Base-by-base conservation (phyloP, 2,888 invertebrate genomes). In the Tetrapedia diversipes region DNA sequence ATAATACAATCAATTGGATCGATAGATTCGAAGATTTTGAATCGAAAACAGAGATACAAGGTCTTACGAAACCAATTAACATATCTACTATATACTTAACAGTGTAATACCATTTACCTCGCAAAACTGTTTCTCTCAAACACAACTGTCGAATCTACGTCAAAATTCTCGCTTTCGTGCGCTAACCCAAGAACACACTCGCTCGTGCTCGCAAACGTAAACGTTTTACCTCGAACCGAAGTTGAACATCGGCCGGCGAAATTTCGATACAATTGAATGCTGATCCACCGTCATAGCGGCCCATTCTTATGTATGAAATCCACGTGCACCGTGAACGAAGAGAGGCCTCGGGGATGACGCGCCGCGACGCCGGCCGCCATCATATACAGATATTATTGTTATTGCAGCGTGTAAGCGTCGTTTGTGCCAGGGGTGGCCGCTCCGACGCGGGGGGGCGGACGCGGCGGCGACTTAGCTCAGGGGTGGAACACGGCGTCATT, bases 241-340 rank as follows among this genome's bases (percentile, higher is more conserved):
- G 49, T 56, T 56, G 78, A 64, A 66, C 71, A 60, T 53, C 37
- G 34, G 24, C 45, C 27, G 37, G 16, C 29, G 43, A 51, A 79
- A 75, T 59, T 82, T 79, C 84, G 85, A 86, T 87, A 85, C 86
- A 87, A 90, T 90, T 89, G 89, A 90, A 89, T 89, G 86, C 81
- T 87, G 86, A 90, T 89, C 87, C 87, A 27, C 67, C 66, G 70
- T 68, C 78, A 41, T 81, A 79, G 81, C 65, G 81, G 49, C 19
- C 78, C 81, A 88, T 89, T 89, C 84, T 86, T 88, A 90, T 89
- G 89, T 88, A 90, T 90, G 88, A 90, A 88, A 89, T 87, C 87
- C 87, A 80, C 86, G 83, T 84, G 87, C 85, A 77, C 57, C 69
- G 43, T 39, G 24, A 67, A 66, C 47, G 71, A 60, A 54, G 59